Percentiles rank a stretch among this genome's conserved stretches.
Conservation (phyloP, 2,888 invertebrate species). For the Heterodera filipjevi region DNA sequence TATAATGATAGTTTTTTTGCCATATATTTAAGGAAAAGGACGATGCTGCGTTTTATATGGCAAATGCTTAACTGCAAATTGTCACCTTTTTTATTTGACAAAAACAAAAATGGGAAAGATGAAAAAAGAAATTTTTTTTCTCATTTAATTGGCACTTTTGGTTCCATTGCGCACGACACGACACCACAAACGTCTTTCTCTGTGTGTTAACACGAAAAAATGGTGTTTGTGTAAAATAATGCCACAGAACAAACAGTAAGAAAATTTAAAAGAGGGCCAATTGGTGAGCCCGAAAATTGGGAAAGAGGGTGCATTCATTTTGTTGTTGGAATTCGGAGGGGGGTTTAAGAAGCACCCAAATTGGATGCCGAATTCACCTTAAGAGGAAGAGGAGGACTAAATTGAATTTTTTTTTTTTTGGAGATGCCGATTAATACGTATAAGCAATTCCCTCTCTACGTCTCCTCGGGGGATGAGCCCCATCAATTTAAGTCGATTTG, state of each 20-base stretch:
- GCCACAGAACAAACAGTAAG: not conserved
- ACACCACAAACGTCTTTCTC: not conserved
- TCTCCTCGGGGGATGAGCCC: not conserved
- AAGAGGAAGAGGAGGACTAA: not conserved
- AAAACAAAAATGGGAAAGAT: too few species aligned
- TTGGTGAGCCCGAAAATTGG: not conserved
- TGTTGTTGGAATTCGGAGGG: too few species aligned
- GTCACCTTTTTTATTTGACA: too few species aligned
- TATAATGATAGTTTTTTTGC: too few species aligned
- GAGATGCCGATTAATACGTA: not conserved
- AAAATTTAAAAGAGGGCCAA: not conserved
- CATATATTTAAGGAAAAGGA: too few species aligned
- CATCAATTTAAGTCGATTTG: not conserved
- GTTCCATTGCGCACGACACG: not conserved
- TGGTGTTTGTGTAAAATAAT: not conserved
- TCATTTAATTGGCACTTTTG: not conserved
- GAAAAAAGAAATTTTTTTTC: too few species aligned
- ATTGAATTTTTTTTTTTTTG: not conserved
- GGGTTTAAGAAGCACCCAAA: not conserved
- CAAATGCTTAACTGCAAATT: too few species aligned
- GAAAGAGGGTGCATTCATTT: not conserved
- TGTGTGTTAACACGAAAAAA: not conserved
- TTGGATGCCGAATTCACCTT: not conserved
- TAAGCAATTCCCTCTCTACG: not conserved
- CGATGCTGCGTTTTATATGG: too few species aligned